phyloP scores from a whole-genome alignment of 2,797 vertebrate genomes.

The Eulemur mongoz region DNA sequence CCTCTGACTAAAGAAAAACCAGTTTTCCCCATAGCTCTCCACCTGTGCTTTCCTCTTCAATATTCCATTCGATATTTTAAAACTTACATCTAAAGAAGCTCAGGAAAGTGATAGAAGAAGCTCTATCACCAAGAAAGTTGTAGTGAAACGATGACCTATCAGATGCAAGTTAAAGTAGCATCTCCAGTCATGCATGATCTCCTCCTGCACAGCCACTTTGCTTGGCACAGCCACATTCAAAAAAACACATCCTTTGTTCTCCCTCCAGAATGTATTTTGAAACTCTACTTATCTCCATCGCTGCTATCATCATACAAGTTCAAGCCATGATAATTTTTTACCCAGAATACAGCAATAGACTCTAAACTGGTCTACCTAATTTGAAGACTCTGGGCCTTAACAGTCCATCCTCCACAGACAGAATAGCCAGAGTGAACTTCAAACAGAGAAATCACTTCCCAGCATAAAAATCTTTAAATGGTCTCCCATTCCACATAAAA shows the following conservation, averaged over 20 bases:
- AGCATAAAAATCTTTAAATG: background rate
- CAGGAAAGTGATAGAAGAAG: background rate
- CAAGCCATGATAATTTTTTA: background rate
- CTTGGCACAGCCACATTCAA: background rate
- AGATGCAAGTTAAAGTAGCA: background rate
- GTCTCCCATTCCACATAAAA: background rate
- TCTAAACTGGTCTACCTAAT: background rate
- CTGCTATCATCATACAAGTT: background rate
- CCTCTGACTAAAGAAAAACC: background rate
- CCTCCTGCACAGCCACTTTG: background rate
- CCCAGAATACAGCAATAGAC: background rate
- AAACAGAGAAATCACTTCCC: background rate
- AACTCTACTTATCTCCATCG: background rate
- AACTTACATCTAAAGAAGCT: background rate
- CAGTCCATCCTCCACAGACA: background rate
- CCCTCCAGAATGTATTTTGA: background rate
- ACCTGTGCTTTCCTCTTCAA: background rate
- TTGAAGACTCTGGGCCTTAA: background rate
- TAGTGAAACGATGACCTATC: background rate
- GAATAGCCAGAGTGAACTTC: background rate
- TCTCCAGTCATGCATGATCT: background rate
- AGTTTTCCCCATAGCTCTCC: background rate
- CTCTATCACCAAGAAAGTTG: background rate
- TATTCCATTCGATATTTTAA: slow-evolving; percentile 6
- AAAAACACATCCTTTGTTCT: background rate